Percentiles rank a stretch among this genome's conserved stretches.
Evolutionary conservation across 2,888 invertebrate species (phyloP).

Genomic region (Nudaria mundana): DNA sequence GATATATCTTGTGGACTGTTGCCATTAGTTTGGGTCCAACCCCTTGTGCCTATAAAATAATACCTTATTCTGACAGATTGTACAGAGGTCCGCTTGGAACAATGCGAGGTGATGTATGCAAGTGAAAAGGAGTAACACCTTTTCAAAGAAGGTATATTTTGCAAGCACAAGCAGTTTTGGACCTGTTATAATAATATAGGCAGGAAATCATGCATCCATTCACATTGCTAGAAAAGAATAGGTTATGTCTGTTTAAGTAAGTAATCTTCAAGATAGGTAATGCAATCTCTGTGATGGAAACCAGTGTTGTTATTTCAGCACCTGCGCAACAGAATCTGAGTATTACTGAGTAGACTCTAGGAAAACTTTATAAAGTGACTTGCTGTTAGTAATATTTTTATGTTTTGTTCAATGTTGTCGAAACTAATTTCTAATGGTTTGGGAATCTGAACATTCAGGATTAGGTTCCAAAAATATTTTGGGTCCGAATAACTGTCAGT

Average conservation of each 20-base stretch:
- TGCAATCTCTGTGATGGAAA: constrained; percentile 76
- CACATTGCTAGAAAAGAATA: constrained; percentile 68
- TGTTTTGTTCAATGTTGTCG: constrained; percentile 77
- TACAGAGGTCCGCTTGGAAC: constrained; percentile 68
- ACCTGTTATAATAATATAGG: constrained; percentile 60
- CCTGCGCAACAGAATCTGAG: constrained; percentile 70
- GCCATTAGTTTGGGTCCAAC: constrained; percentile 38
- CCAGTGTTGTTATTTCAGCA: constrained; percentile 67
- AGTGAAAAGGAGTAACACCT: constrained; percentile 56
- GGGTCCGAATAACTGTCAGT: constrained; percentile 72
- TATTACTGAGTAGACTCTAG: constrained; percentile 75
- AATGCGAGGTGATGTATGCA: constrained; percentile 74
- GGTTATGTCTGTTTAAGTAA: constrained; percentile 68
- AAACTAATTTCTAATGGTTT: constrained; percentile 74
- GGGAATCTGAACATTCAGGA: constrained; percentile 57
- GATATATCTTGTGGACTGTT: constrained; percentile 49
- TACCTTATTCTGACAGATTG: constrained; percentile 65
- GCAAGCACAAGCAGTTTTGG: constrained; percentile 61
- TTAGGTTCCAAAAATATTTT: constrained; percentile 65
- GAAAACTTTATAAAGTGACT: constrained; percentile 64
- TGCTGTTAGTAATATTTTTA: constrained; percentile 75
- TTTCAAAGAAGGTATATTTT: constrained; percentile 61
- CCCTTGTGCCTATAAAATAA: constrained; percentile 69
- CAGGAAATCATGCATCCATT: constrained; percentile 67
- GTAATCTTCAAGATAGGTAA: constrained; percentile 66